A percentile compares a stretch with the other conserved stretches of the same genome.
Conservation (phyloP, 2,797 vertebrate species). For the Pseudochromis fuscus region DNA sequence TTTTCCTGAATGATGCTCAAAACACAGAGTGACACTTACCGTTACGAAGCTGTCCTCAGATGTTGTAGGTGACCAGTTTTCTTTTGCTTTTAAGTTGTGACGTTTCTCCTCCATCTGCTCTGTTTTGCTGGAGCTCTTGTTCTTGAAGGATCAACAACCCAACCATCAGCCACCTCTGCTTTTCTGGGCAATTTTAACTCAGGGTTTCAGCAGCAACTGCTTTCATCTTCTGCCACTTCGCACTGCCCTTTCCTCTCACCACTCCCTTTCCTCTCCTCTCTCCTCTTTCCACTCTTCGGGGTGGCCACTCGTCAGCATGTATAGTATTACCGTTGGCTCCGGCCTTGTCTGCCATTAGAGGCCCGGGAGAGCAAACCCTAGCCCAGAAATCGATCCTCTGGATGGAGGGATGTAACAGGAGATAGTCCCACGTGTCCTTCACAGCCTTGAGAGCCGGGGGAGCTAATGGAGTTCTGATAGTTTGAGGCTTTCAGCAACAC, state of each 20-base stretch:
- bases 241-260: constrained; percentile 46
- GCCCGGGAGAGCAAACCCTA: constrained; percentile 95
- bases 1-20: constrained; percentile 8
- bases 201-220: constrained; percentile 42
- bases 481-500: constrained; percentile 71
- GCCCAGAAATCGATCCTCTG: constrained; percentile 96
- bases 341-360: constrained; percentile 95
- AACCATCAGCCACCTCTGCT: background rate
- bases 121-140: constrained; percentile 18
- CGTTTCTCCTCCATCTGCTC: constrained; percentile 12
- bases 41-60: background rate
- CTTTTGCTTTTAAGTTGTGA: constrained; percentile 19
- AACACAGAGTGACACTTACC: constrained; percentile 61
- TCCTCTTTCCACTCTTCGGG: constrained; percentile 51
- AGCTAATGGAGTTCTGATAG: constrained; percentile 78
- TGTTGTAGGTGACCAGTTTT: background rate
- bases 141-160: constrained; percentile 28
- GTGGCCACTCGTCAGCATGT: constrained; percentile 86
- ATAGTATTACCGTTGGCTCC: constrained; percentile 95
- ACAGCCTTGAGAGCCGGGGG: constrained; percentile 68
- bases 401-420: constrained; percentile 94
- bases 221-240: constrained; percentile 63
- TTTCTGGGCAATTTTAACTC: constrained; percentile 41
- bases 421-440: constrained; percentile 85
- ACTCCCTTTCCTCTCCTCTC: constrained; percentile 59